phyloP scores from a whole-genome alignment of 2,113 vertebrate genomes.

The Ursus arctos region DNA sequence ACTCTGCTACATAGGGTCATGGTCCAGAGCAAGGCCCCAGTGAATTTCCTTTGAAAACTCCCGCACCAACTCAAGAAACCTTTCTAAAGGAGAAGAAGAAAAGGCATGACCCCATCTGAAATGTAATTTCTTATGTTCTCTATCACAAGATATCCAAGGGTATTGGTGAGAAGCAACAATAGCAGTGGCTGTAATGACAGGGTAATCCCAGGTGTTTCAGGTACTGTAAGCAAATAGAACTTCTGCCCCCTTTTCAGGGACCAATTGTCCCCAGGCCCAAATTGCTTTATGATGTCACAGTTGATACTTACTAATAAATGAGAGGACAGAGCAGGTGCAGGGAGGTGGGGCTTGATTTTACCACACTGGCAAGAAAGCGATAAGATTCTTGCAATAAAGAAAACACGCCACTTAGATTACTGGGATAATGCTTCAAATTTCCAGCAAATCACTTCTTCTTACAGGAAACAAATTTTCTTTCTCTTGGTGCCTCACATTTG shows the following conservation, averaged over 20 bases:
- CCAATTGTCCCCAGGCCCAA: neutral
- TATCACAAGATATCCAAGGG: constrained; percentile 35
- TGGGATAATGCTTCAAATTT: neutral
- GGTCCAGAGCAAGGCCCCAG: constrained; percentile 54
- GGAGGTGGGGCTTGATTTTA: neutral
- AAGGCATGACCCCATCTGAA: constrained; percentile 79
- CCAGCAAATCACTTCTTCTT: neutral
- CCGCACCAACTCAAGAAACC: neutral
- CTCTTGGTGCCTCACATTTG: neutral
- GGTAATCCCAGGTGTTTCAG: neutral
- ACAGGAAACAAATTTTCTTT: neutral
- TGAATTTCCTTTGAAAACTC: constrained; percentile 72
- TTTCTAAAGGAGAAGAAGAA: constrained; percentile 67
- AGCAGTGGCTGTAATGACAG: neutral
- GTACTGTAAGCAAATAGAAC: constrained; percentile 40
- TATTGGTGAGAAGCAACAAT: neutral
- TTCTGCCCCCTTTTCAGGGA: neutral
- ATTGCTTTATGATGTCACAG: neutral
- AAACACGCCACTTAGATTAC: neutral
- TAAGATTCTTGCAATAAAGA: neutral
- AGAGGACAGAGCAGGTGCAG: neutral
- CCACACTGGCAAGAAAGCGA: neutral
- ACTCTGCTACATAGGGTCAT: constrained; percentile 72
- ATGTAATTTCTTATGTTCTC: constrained; percentile 78
- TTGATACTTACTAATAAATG: neutral